Conservation (phyloP, 2,888 invertebrate species). For the Cantharis flavilabris region DNA sequence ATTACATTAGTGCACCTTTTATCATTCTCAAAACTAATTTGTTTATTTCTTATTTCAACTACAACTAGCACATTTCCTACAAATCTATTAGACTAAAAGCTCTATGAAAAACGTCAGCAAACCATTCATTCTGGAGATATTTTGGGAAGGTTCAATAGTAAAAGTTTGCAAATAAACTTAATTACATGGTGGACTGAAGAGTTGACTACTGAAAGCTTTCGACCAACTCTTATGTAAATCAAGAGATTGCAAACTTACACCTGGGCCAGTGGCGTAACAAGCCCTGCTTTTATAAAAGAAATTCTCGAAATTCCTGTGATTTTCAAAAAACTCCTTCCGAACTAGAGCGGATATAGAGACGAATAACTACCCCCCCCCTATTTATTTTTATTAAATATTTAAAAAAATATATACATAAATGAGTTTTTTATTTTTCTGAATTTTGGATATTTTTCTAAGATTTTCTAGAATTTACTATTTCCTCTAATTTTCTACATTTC, state of each 20-base stretch:
- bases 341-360: too few species aligned
- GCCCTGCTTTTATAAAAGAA: too few species aligned
- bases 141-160: neutral
- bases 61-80: neutral
- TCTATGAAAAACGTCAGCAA: neutral
- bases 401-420: too few species aligned
- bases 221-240: neutral
- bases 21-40: constrained; percentile 19
- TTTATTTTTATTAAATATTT: too few species aligned
- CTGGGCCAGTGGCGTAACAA: too few species aligned
- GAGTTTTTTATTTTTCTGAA: too few species aligned
- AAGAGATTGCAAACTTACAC: constrained; percentile 16
- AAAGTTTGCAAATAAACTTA: neutral
- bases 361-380: too few species aligned
- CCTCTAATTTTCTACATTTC: too few species aligned
- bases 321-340: too few species aligned
- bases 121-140: neutral
- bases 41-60: constrained; percentile 9
- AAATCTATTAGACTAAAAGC: neutral
- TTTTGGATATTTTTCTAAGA: too few species aligned
- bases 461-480: too few species aligned
- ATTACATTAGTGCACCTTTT: constrained; percentile 30
- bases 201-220: neutral
- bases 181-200: neutral
- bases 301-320: too few species aligned